Conservation (phyloP, 2,888 invertebrate genomes). For the Mellilla xanthometata region DNA sequence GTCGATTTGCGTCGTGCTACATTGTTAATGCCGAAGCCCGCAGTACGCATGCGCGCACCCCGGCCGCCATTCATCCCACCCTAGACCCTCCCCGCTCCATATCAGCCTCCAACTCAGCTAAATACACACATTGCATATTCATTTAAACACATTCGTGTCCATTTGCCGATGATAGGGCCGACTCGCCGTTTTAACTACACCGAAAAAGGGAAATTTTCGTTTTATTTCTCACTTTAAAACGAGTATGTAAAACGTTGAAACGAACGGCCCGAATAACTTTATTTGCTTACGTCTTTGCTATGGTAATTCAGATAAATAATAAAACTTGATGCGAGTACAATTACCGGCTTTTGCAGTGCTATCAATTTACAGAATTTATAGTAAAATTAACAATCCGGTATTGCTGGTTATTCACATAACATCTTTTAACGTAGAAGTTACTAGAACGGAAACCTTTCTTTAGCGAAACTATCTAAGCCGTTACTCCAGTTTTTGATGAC, state of each 20-base stretch:
- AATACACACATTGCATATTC: constrained; percentile 48
- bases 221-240: constrained; percentile 18
- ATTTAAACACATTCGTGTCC: constrained; percentile 44
- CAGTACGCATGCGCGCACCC: constrained; percentile 44
- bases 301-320: constrained; percentile 14
- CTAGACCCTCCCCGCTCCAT: constrained; percentile 27
- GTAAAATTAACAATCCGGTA: too few relatives aligned
- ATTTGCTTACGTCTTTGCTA: constrained; percentile 11
- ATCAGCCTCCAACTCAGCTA: constrained; percentile 29
- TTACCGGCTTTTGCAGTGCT: too few relatives aligned
- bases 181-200: constrained; percentile 21
- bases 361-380: too few relatives aligned
- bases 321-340: too few relatives aligned
- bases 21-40: not conserved
- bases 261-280: constrained; percentile 4
- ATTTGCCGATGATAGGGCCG: constrained; percentile 36
- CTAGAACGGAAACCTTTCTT: too few relatives aligned
- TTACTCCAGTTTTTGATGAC: too few relatives aligned
- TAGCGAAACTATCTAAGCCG: too few relatives aligned
- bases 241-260: constrained; percentile 5
- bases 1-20: not conserved
- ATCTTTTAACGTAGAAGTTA: too few relatives aligned
- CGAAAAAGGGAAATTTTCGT: constrained; percentile 15
- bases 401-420: too few relatives aligned
- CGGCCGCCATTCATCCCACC: constrained; percentile 48